Evolutionary conservation across 2,888 invertebrate species (phyloP).

Genomic region (Didymodactylos carnosus): DNA sequence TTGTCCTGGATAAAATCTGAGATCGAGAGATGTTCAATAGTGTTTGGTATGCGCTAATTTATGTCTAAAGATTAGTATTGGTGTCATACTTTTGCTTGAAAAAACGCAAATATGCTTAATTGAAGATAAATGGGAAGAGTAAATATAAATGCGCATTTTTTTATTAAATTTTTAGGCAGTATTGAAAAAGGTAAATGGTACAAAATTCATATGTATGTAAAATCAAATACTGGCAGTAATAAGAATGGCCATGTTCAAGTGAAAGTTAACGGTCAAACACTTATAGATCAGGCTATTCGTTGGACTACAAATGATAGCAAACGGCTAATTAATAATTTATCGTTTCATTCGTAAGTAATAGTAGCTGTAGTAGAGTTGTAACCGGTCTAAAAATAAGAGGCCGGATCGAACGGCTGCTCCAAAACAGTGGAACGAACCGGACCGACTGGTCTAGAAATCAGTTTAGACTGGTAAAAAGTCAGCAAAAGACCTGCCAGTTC

Average conservation of each 20-base stretch:
- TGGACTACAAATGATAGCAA: neutral
- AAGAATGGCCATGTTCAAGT: neutral
- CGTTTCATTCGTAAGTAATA: neutral
- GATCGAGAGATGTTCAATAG: neutral
- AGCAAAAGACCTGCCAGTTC: too few species aligned
- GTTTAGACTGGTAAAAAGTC: too few species aligned
- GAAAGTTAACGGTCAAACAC: neutral
- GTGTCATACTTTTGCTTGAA: too few species aligned
- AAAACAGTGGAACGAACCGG: too few species aligned
- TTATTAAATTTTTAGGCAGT: neutral
- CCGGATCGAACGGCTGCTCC: too few species aligned
- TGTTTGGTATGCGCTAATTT: too few species aligned
- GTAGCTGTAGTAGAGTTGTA: too few species aligned
- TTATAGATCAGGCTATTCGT: neutral
- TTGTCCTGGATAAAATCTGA: neutral
- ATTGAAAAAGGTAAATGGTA: neutral
- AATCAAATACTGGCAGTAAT: neutral
- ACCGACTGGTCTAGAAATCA: too few species aligned
- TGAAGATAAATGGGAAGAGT: too few species aligned
- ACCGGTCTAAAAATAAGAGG: too few species aligned
- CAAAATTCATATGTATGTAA: neutral
- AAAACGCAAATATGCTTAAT: too few species aligned
- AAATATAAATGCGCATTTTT: neutral
- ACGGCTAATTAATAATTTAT: neutral
- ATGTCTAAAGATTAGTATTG: too few species aligned